Percentiles rank a stretch among this genome's conserved stretches.
Conservation (phyloP, 2,888 invertebrate species). For the Lepidochrysops patricia region DNA sequence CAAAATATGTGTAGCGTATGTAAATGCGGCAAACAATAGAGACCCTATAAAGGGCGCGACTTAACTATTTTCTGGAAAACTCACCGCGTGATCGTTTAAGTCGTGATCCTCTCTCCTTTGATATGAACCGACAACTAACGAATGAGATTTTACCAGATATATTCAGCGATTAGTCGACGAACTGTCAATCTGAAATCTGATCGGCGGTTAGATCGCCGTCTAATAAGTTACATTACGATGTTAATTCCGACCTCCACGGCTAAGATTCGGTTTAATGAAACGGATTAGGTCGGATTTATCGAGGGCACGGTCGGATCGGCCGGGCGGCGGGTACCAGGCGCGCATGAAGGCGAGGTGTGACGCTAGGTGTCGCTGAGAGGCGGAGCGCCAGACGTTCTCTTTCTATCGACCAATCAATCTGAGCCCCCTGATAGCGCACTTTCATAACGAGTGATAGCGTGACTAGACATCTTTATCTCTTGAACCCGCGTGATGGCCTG, state of each 20-base stretch:
- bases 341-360: conserved; percentile 63
- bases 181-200: conserved; percentile 40
- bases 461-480: conserved; percentile 42
- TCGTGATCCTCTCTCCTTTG: conserved; percentile 61
- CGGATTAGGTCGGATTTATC: conserved; percentile 17
- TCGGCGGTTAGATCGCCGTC: conserved; percentile 29
- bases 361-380: conserved; percentile 57
- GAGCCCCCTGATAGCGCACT: conserved; percentile 40
- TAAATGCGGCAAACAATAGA: not conserved
- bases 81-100: conserved; percentile 48
- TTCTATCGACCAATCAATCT: conserved; percentile 55
- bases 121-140: conserved; percentile 56
- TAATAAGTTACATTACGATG: not conserved
- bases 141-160: conserved; percentile 47
- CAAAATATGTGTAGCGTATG: not conserved
- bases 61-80: conserved; percentile 57
- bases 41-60: conserved; percentile 38
- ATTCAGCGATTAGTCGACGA: conserved; percentile 42
- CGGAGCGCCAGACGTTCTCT: conserved; percentile 66
- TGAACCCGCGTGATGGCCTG: conserved; percentile 45
- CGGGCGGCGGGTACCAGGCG: conserved; percentile 57
- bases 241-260: conserved; percentile 8
- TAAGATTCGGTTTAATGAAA: conserved; percentile 14
- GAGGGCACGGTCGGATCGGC: conserved; percentile 34
- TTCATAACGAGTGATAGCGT: conserved; percentile 35